Percentiles rank a stretch among this genome's conserved stretches.
phyloP scores from a whole-genome alignment of 92 coral and sea anemone species.

The Parazoanthus darwini region DNA sequence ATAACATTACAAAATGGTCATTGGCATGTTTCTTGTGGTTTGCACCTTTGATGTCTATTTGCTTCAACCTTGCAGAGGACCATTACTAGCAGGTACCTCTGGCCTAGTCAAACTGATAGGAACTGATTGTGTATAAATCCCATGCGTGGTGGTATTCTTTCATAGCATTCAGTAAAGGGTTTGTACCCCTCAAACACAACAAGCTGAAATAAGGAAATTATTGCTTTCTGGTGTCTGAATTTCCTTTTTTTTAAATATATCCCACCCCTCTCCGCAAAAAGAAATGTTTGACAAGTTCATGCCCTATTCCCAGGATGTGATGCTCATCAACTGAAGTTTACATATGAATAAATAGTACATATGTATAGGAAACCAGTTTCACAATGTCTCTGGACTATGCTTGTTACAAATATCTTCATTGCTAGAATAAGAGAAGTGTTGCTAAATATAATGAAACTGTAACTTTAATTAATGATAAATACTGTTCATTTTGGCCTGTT shows the following conservation, averaged over 20 bases:
- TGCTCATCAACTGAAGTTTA: conserved; percentile 1
- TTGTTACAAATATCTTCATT: conserved; percentile 15
- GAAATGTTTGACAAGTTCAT: conserved; percentile 4
- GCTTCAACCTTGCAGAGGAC: conserved; percentile 13
- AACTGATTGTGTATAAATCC: conserved; percentile 5
- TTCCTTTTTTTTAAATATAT: background rate
- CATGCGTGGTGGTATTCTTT: conserved; percentile 11
- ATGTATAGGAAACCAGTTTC: background rate
- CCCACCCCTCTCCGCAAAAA: conserved; percentile 2
- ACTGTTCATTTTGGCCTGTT: too few relatives aligned
- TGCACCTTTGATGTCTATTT: conserved; percentile 20
- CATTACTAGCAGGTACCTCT: conserved; percentile 21
- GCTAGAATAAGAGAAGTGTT: conserved; percentile 13
- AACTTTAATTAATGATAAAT: background rate
- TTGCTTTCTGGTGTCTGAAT: background rate
- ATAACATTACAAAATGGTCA: conserved; percentile 8
- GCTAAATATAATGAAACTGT: background rate
- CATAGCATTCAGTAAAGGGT: background rate
- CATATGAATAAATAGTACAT: background rate
- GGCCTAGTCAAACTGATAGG: conserved; percentile 27
- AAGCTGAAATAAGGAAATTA: background rate
- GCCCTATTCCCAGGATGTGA: conserved; percentile 19
- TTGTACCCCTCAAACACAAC: background rate
- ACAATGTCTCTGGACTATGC: conserved; percentile 21
- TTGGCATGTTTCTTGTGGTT: conserved; percentile 19